phyloP scores from a whole-genome alignment of 2,888 invertebrate genomes.

The Orthosia incerta region DNA sequence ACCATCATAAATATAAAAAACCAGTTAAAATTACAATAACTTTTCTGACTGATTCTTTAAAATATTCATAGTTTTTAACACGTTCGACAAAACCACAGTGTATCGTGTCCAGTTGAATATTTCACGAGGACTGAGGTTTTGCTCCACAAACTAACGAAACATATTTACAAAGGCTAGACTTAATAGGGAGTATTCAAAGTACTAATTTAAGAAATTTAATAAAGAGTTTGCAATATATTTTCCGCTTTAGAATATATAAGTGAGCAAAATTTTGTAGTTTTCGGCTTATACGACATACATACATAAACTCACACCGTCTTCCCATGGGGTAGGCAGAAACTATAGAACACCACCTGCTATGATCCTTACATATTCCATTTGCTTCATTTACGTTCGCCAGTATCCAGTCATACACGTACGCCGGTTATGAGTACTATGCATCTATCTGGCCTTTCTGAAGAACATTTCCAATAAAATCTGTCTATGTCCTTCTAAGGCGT shows the following conservation, averaged over 20 bases:
- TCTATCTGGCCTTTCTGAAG: too few relatives aligned
- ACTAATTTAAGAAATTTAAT: constrained; percentile 52
- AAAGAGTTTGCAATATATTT: constrained; percentile 11
- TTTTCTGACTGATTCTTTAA: constrained; percentile 23
- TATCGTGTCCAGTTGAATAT: constrained; percentile 29
- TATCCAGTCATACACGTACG: too few relatives aligned
- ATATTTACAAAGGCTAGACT: constrained; percentile 2
- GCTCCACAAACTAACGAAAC: constrained; percentile 21
- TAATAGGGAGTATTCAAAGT: constrained; percentile 14
- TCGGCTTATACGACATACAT: too few relatives aligned
- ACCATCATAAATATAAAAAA: constrained; percentile 34
- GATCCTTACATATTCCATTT: too few relatives aligned
- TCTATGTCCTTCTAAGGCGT: too few relatives aligned
- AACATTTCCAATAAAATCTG: too few relatives aligned
- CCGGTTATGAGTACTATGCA: too few relatives aligned
- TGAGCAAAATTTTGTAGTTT: constrained; percentile 31
- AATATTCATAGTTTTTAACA: constrained; percentile 59
- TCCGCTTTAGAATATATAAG: constrained; percentile 26
- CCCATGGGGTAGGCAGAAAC: too few relatives aligned
- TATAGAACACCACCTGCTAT: too few relatives aligned
- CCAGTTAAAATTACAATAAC: constrained; percentile 37
- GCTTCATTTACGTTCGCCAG: too few relatives aligned
- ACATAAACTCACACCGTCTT: too few relatives aligned
- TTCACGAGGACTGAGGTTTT: constrained; percentile 39
- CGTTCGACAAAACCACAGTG: constrained; percentile 41